Evolutionary conservation across 2,888 invertebrate genomes (phyloP).

Genomic region (Ypsolopha sequella): DNA sequence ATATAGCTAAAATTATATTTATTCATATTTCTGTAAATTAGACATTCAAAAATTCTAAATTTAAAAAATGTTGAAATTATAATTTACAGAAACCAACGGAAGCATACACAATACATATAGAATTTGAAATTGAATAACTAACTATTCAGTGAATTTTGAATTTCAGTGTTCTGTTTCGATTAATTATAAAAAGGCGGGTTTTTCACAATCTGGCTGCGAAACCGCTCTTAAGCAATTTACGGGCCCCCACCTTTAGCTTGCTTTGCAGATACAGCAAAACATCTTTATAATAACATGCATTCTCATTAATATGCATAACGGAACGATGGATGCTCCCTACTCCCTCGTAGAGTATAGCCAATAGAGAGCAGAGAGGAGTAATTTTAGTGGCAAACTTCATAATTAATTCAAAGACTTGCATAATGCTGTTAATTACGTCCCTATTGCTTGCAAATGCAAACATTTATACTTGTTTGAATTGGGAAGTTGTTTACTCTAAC

Average conservation of each 20-base stretch:
- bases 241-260: not conserved
- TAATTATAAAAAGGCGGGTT: too few relatives aligned
- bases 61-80: too few relatives aligned
- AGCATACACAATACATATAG: too few relatives aligned
- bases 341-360: slow-evolving; percentile 28
- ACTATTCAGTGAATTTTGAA: too few relatives aligned
- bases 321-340: slow-evolving; percentile 29
- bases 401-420: slow-evolving; percentile 57
- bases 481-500: not conserved
- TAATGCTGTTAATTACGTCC: slow-evolving; percentile 7
- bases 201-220: too few relatives aligned
- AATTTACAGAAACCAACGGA: too few relatives aligned
- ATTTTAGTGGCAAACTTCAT: slow-evolving; percentile 49
- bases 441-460: not conserved
- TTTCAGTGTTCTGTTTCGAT: too few relatives aligned
- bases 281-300: slow-evolving; percentile 40
- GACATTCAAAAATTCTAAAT: too few relatives aligned
- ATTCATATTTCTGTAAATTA: too few relatives aligned
- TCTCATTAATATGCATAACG: slow-evolving; percentile 60
- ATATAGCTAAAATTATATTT: too few relatives aligned
- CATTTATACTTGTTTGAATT: not conserved
- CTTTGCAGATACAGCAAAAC: slow-evolving; percentile 14
- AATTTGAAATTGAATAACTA: too few relatives aligned
- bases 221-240: too few relatives aligned
- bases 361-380: slow-evolving; percentile 30